phyloP scores from a whole-genome alignment of 2,113 vertebrate genomes.

The Gambusia holbrooki region DNA sequence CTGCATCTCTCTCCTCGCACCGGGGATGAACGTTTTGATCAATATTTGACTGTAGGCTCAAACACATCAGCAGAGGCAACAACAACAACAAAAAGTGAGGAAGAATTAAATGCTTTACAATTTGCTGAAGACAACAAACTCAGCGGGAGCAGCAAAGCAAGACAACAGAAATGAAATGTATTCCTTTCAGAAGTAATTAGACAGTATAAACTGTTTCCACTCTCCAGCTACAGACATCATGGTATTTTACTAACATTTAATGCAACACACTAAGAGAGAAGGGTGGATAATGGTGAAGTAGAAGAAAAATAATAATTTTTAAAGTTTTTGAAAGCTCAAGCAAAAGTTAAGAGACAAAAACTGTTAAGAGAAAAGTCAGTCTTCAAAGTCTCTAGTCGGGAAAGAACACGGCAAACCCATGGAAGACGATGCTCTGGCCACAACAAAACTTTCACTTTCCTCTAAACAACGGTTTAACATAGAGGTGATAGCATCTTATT shows the following conservation, averaged over 20 bases:
- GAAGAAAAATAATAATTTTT: background rate
- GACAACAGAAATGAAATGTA: background rate
- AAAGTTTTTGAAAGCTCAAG: background rate
- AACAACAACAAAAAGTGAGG: constrained; percentile 20
- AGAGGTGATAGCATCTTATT: too few species aligned
- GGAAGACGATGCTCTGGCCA: too few species aligned
- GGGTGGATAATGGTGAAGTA: background rate
- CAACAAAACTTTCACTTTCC: too few species aligned
- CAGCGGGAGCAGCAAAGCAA: background rate
- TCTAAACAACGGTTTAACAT: too few species aligned
- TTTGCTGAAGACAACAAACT: constrained; percentile 2
- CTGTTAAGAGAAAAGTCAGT: too few species aligned
- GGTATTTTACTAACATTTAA: background rate
- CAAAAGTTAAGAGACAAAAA: too few species aligned
- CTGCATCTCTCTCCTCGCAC: constrained; percentile 27
- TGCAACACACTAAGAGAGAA: background rate
- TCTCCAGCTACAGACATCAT: background rate
- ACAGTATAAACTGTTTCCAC: background rate
- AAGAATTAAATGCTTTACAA: constrained; percentile 49
- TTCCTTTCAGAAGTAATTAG: background rate
- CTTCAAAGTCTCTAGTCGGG: too few species aligned
- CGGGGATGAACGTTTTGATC: constrained; percentile 65
- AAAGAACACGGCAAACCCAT: too few species aligned
- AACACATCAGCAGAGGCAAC: constrained; percentile 54
- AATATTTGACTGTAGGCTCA: constrained; percentile 61